phyloP scores from a whole-genome alignment of 2,888 invertebrate genomes.

The Pedicia rivosa region DNA sequence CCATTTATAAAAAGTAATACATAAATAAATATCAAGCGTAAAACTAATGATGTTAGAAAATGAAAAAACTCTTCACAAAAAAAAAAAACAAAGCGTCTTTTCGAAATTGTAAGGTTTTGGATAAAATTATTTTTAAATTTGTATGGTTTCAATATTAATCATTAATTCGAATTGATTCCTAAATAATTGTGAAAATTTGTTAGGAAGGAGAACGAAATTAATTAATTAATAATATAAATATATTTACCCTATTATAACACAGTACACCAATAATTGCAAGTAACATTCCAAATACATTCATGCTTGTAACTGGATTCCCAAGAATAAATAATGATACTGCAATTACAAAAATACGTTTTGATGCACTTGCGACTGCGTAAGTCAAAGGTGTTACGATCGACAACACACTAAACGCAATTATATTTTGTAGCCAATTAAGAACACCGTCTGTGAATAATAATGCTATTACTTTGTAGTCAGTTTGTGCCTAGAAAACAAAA shows the following conservation, averaged over 20 bases:
- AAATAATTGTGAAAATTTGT: too few relatives aligned
- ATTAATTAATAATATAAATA: too few relatives aligned
- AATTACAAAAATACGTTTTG: slow-evolving; percentile 86
- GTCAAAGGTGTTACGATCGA: slow-evolving; percentile 84
- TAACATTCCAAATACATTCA: slow-evolving; percentile 81
- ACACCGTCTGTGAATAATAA: slow-evolving; percentile 64
- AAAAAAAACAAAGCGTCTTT: too few relatives aligned
- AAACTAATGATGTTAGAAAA: too few relatives aligned
- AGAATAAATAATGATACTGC: slow-evolving; percentile 71
- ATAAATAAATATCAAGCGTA: too few relatives aligned
- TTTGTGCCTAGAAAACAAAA: slow-evolving; percentile 29
- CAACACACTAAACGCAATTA: slow-evolving; percentile 86
- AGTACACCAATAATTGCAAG: slow-evolving; percentile 81
- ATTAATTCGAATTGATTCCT: too few relatives aligned
- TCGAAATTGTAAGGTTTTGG: too few relatives aligned
- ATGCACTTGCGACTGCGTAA: slow-evolving; percentile 90
- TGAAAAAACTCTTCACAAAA: too few relatives aligned
- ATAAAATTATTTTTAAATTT: too few relatives aligned
- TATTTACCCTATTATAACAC: slow-evolving; percentile 65
- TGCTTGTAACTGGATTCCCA: slow-evolving; percentile 77
- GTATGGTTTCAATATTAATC: too few relatives aligned
- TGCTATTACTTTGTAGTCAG: slow-evolving; percentile 38
- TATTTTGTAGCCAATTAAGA: slow-evolving; percentile 87
- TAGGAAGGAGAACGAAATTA: too few relatives aligned
- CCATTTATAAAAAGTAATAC: too few relatives aligned